Evolutionary conservation across 2,797 vertebrate species (phyloP), one percentile per base, ranked within the genome.

Genomic region (Dallia pectoralis): DNA sequence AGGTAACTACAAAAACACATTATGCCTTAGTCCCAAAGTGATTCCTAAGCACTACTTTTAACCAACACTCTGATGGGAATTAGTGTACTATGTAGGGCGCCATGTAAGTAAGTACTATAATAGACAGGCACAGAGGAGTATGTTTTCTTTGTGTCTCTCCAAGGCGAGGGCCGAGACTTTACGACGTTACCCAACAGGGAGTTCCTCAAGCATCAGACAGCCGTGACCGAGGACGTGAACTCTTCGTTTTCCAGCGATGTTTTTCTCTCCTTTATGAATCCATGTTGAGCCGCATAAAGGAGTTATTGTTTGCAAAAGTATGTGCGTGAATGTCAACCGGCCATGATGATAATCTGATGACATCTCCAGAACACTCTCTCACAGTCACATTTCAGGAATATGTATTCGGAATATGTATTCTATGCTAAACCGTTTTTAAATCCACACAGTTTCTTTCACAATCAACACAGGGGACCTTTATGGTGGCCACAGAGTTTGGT

Each of bases 111-210:
- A 25, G 27, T 29, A 61, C 49, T 19, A 6, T 61, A 61, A 22
- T 29, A 29, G 27, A 61, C 22, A 61, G 14, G 59, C 4, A 62
- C 15, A 62, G 19, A n/a, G 53, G 19, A n/a, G 53, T 7, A 25
- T 56, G 53, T 72, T 48, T 65, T 33, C 48, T 65, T 32, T 48
- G 25, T 47, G 27, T 36, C 44, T 62, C 27, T 64, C 59, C 48
- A 16, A 16, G 56, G 59, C 19, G 44, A 25, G 14, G 9, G 22
- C 36, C 30, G 40, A 25, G 29, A 16, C 27, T 64, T 63, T 65
- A 65, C 15, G 29, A 29, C 30, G 22, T 15, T n/a, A 66, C 11
- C 66, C 48, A 51, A 16, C 33, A 40, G 71, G 62, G 62, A 30
- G 44, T 33, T 32, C 15, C 30, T 7, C n/a, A 12, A 33, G 30